Evolutionary conservation across 64 coral and sea anemone species (phyloP).

Genomic region (Montipora efflorescens): DNA sequence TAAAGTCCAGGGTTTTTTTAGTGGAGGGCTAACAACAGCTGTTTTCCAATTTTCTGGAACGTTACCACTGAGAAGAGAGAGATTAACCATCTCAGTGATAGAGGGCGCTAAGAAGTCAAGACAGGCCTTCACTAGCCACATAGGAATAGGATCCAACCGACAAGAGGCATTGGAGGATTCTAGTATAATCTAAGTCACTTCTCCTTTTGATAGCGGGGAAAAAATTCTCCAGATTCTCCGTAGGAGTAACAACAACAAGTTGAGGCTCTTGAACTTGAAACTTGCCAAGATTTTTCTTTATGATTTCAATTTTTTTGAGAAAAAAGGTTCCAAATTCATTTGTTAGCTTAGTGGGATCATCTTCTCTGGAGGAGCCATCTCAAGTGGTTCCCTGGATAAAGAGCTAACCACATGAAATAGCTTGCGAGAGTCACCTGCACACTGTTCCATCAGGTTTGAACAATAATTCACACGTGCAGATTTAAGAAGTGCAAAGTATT

Average conservation of each 20-base stretch:
- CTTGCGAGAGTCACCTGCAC: too few relatives aligned
- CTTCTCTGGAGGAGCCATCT: not conserved
- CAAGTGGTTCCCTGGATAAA: not conserved
- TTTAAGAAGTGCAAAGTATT: too few relatives aligned
- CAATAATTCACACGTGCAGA: too few relatives aligned
- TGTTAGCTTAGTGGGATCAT: not conserved
- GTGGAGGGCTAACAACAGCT: conserved; percentile 41
- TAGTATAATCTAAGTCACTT: conserved; percentile 12
- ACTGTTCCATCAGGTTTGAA: too few relatives aligned
- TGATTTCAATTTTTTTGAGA: conserved; percentile 4
- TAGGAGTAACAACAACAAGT: not conserved
- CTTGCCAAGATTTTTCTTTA: not conserved
- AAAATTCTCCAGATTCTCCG: not conserved
- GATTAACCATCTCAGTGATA: conserved; percentile 56
- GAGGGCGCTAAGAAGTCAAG: conserved; percentile 10
- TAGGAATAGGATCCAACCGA: conserved; percentile 57
- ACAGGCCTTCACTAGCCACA: conserved; percentile 32
- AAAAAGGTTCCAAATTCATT: not conserved
- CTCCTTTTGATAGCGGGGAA: conserved; percentile 4
- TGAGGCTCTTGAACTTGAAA: conserved; percentile 20
- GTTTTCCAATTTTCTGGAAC: conserved; percentile 51
- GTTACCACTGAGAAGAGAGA: conserved; percentile 32
- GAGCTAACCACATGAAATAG: not conserved
- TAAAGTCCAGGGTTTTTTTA: conserved; percentile 48
- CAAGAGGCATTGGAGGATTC: conserved; percentile 51